Base-by-base conservation (phyloP, 2,888 invertebrate species). In the Aricia artaxerxes region DNA sequence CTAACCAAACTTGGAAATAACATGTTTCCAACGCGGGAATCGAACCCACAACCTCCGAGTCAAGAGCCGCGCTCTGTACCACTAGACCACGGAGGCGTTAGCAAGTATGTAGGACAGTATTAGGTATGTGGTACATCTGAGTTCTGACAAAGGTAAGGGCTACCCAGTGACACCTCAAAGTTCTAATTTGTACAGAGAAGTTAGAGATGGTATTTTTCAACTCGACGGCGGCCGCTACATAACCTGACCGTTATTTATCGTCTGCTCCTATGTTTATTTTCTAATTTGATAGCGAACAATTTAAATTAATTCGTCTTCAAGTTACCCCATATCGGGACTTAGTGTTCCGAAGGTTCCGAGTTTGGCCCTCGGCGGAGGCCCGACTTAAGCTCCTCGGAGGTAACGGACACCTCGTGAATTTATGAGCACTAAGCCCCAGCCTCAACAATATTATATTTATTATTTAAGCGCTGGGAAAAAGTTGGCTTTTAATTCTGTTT, bases 401-500 rank as follows among this genome's bases (percentile, higher is more conserved):
- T 24, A 35, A 11, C 35, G 13, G 69, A 69, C 69, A 69, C 69
- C 69, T 69, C 4, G 69, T 13, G 69, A 69, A 69, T 69, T 69
- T 38, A 35, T 69, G 69, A 69, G 35, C 35, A 69, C 69, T 69
- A 35, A 38, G 69, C 35, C 64, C 35, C 35, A 31, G 69, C 13
- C 69, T 69, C 69, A 69, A 69, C 69, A 69, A 69, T 75, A 75
- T 44, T 75, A 75, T 44, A 75, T 75, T 75, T 75, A 75, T 44
- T 49, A 75, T 75, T 75, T 49, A 75, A 44, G 49, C 31, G n/a
- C 9, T 75, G 16, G 44, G 4, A 49, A 44, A 75, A 75, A 75
- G 75, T 75, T 49, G 75, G 24, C 75, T 69, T 69, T 69, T 69
- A 69, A 69, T 69, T 69, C 35, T 13, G 75, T 75, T 75, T 49